Evolutionary conservation across 2,888 invertebrate species (phyloP), one percentile per base, ranked within the genome.

Genomic region (Melanotus villosus): DNA sequence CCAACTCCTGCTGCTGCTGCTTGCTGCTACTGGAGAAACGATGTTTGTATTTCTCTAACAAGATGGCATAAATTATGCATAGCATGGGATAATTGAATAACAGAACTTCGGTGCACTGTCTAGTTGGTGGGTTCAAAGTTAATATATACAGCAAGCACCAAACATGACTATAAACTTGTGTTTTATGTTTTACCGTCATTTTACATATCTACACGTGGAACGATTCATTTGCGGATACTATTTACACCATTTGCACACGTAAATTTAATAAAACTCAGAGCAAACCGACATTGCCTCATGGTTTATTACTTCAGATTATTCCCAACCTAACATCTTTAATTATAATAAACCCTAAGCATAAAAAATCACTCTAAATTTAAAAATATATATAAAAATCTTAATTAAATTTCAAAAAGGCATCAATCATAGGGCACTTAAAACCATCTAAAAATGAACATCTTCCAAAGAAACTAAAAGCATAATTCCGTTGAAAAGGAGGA

Each of bases 11-110:
- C 54, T 23, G 16, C 9, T 50, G 10, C n/a, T n/a, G n/a, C n/a
- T n/a, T n/a, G n/a, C 45, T 45, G 45, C 45, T 45, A 2, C 23
- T 10, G n/a, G 10, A n/a, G 41, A 41, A 54, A 41, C 52, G 7
- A 32, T 63, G 63, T 63, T 54, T 63, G 63, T 54, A 50, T 63
- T 63, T 63, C 38, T 54, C 63, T 54, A 50, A 65, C 64, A 65
- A 65, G 64, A 65, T 65, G 34, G 43, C 64, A 65, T 65, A 65
- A 65, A 65, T 65, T 65, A 65, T 65, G 56, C 57, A 56, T 57
- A 65, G 43, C 64, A 57, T 56, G 30, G 21, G 56, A 45, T 65
- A 65, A 54, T 65, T 65, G 64, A 65, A 65, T 65, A 65, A 65
- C 41, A 65, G 23, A 63, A 63, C 54, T 41, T 62, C 63, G 30